phyloP scores from a whole-genome alignment of 2,797 vertebrate genomes.

The Phylloscopus collybita region DNA sequence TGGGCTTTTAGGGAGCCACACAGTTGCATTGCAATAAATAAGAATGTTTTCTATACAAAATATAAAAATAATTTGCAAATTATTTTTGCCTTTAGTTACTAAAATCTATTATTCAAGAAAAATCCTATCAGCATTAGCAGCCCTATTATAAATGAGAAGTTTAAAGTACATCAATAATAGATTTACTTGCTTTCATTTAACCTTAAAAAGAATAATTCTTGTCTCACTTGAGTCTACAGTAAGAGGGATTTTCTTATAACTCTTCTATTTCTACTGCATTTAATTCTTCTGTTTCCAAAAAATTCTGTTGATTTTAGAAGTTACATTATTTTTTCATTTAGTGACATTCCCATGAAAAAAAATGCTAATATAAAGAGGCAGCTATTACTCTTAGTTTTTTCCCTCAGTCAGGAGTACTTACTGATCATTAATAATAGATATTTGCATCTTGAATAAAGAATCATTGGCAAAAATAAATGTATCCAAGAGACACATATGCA shows the following conservation, averaged over 20 bases:
- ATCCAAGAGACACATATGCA: conserved; percentile 56
- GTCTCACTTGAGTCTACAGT: background rate
- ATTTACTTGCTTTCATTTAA: background rate
- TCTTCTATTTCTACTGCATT: background rate
- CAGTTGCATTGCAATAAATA: background rate
- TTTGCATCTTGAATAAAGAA: conserved; percentile 41
- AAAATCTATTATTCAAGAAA: background rate
- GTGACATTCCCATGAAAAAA: background rate
- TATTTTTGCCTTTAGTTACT: background rate
- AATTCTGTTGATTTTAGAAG: background rate
- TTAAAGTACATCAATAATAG: background rate
- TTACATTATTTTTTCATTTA: background rate
- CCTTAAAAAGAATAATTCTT: background rate
- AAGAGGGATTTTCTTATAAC: background rate
- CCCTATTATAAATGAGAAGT: background rate
- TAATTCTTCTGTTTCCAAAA: background rate
- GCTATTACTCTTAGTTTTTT: conserved; percentile 43
- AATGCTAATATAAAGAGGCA: background rate
- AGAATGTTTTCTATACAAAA: background rate
- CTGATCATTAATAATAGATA: conserved; percentile 50
- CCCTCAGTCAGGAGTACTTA: conserved; percentile 20
- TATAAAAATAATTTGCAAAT: background rate
- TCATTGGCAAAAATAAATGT: conserved; percentile 60
- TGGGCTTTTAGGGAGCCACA: background rate
- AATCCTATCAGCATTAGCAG: background rate